phyloP scores from a whole-genome alignment of 2,888 invertebrate species.

The Drosophila vallismaia region DNA sequence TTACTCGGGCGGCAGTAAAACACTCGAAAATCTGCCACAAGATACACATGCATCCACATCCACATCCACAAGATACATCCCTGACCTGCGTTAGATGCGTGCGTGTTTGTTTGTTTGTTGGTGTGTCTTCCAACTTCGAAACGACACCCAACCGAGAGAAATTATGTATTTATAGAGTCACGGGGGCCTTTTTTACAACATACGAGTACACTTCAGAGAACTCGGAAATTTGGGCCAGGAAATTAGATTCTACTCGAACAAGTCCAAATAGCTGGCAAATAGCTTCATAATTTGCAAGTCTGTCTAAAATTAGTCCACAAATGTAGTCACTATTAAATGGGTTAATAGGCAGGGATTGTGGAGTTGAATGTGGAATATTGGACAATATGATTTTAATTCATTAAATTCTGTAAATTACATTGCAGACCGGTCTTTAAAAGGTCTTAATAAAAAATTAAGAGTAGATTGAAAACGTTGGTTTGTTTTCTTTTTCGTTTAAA shows the following conservation, averaged over 20 bases:
- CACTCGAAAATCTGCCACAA: conserved; percentile 14
- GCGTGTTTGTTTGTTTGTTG: conserved; percentile 10
- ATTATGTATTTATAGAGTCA: conserved; percentile 31
- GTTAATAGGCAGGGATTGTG: background rate
- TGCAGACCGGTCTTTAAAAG: no score
- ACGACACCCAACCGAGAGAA: conserved; percentile 29
- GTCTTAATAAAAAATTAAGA: no score
- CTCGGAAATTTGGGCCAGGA: background rate
- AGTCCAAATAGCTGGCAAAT: no score
- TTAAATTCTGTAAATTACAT: no score
- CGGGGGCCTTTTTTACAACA: background rate
- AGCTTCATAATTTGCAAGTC: background rate
- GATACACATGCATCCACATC: conserved; percentile 3
- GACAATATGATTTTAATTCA: background rate
- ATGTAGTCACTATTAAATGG: background rate
- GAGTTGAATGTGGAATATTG: background rate
- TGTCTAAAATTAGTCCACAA: background rate
- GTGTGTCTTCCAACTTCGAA: background rate
- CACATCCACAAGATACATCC: conserved; percentile 52
- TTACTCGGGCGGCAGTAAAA: conserved; percentile 13
- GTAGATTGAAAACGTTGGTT: no score
- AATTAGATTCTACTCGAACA: conserved; percentile 6
- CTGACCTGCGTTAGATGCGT: conserved; percentile 62
- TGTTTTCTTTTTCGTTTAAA: no score
- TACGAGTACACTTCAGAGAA: conserved; percentile 8